Evolutionary conservation across 92 coral and sea anemone genomes (phyloP).

Genomic region (Siderastrea radians): DNA sequence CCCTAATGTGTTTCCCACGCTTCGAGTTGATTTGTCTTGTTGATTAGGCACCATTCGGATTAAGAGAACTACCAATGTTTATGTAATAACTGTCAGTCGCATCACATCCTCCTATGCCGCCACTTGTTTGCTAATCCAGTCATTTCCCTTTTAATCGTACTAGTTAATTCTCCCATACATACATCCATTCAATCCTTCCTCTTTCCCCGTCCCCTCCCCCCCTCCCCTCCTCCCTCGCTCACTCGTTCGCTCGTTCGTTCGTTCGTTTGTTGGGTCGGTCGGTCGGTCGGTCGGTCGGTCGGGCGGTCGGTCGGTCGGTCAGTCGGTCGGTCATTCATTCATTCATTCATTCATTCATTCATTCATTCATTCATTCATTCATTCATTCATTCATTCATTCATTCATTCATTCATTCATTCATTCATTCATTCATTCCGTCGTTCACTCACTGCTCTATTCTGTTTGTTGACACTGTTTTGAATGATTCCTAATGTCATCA

Average conservation of each 20-base stretch:
- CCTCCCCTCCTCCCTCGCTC: too few species aligned
- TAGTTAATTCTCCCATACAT: not conserved
- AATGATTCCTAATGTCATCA: too few species aligned
- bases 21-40: not conserved
- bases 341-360: not conserved
- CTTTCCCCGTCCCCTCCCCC: too few species aligned
- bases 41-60: not conserved
- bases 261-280: too few species aligned
- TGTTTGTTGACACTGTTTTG: not conserved
- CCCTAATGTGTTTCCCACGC: not conserved
- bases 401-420: not conserved
- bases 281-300: too few species aligned
- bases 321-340: not conserved
- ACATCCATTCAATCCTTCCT: too few species aligned
- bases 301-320: too few species aligned
- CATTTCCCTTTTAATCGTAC: too few species aligned
- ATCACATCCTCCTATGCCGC: not conserved
- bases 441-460: not conserved
- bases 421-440: not conserved
- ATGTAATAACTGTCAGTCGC: not conserved
- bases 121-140: not conserved
- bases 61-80: too few species aligned
- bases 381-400: not conserved
- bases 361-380: not conserved
- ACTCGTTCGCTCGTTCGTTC: too few species aligned